phyloP scores from a whole-genome alignment of 2,888 invertebrate genomes.

The Nymphalis polychloros region DNA sequence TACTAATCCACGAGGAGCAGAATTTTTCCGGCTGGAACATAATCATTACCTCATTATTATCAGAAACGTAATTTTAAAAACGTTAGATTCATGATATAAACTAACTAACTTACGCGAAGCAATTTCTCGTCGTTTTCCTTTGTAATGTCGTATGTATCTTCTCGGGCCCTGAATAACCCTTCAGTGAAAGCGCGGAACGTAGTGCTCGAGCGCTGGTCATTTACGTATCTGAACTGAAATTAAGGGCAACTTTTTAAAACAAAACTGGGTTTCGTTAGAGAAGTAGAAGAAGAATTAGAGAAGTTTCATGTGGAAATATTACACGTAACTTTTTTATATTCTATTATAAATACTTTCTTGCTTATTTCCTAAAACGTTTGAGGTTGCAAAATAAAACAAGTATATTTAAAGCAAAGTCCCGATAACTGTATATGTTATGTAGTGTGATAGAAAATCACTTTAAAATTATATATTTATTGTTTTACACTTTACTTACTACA shows the following conservation, averaged over 20 bases:
- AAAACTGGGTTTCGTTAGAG: too few relatives aligned
- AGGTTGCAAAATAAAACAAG: too few relatives aligned
- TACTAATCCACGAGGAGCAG: constrained; percentile 82
- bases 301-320: too few relatives aligned
- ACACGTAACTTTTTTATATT: too few relatives aligned
- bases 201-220: constrained; percentile 80
- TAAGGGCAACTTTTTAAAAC: too few relatives aligned
- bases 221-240: constrained; percentile 84
- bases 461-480: not conserved
- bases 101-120: constrained; percentile 50
- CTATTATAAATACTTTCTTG: too few relatives aligned
- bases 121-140: constrained; percentile 73
- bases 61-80: not conserved
- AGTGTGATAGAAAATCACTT: too few relatives aligned
- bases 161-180: constrained; percentile 83
- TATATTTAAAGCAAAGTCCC: too few relatives aligned
- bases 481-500: constrained; percentile 66
- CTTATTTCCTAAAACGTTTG: too few relatives aligned
- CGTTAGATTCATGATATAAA: not conserved
- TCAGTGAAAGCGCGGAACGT: constrained; percentile 85
- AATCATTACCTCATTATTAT: not conserved
- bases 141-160: constrained; percentile 60
- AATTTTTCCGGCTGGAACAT: constrained; percentile 81
- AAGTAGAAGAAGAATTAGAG: too few relatives aligned
- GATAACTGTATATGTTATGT: too few relatives aligned